These are phyloP conservation scores for Ganaspis brasiliensis DNA, from an alignment of 2,888 invertebrate species.

Conservation along the genomic window DNA sequence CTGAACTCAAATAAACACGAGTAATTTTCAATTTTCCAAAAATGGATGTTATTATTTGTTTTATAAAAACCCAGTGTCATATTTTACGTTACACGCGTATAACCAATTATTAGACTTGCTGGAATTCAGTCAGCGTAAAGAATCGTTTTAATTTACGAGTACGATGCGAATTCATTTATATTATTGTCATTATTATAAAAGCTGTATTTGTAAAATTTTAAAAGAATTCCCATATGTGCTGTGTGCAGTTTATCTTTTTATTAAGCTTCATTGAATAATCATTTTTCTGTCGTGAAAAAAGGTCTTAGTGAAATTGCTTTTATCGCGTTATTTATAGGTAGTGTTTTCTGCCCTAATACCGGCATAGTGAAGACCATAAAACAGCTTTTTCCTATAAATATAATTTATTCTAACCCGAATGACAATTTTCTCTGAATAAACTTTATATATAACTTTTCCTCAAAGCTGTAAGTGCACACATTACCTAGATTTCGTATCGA, in stretches of 20 bases:
- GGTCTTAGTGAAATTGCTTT: conserved; percentile 23
- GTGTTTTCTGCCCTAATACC: conserved; percentile 13
- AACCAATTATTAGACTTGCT: too few relatives aligned
- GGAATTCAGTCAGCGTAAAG: too few relatives aligned
- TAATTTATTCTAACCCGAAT: conserved; percentile 16
- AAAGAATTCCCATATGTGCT: too few relatives aligned
- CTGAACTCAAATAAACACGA: neutral
- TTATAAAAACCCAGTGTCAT: neutral
- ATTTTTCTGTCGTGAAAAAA: neutral
- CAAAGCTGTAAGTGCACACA: conserved; percentile 2
- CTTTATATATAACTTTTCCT: conserved; percentile 27
- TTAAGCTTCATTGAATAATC: conserved; percentile 15
- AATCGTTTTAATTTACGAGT: too few relatives aligned
- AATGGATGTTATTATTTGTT: neutral
- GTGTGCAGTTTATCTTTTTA: too few relatives aligned
- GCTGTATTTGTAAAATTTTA: too few relatives aligned
- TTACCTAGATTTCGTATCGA: conserved; percentile 1
- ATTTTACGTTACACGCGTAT: neutral
- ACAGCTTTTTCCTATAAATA: neutral
- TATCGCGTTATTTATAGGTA: conserved; percentile 5
- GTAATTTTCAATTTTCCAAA: neutral
- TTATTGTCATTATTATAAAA: too few relatives aligned
- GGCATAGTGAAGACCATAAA: neutral
- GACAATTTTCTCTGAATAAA: conserved; percentile 34
- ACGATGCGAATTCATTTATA: too few relatives aligned